Evolutionary conservation across 2,113 vertebrate genomes (phyloP).

Genomic region (Neotragus moschatus): DNA sequence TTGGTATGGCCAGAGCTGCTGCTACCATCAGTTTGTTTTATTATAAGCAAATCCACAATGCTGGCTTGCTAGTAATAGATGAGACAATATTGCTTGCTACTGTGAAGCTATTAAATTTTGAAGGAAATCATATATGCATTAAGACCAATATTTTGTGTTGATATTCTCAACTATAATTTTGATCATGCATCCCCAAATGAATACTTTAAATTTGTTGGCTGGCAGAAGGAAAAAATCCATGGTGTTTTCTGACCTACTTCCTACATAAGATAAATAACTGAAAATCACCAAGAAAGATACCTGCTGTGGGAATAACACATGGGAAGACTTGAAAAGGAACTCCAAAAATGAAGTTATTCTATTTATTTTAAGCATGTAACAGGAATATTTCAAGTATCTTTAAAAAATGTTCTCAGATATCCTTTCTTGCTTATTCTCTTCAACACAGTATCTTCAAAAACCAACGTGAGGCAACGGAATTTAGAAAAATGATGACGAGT

Average conservation of each 20-base stretch:
- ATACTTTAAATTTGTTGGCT: constrained; percentile 47
- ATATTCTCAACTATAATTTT: constrained; percentile 37
- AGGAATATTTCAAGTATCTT: not conserved
- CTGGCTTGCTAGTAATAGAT: not conserved
- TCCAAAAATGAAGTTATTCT: not conserved
- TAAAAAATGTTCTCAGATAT: not conserved
- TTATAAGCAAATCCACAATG: not conserved
- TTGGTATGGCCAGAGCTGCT: not conserved
- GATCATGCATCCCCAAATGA: constrained; percentile 30
- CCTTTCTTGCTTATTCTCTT: not conserved
- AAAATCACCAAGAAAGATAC: constrained; percentile 1
- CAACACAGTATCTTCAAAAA: not conserved
- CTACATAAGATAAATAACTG: constrained; percentile 48
- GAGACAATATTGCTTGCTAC: not conserved
- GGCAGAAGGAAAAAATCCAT: constrained; percentile 39
- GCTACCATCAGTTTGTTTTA: not conserved
- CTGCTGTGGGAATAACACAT: constrained; percentile 39
- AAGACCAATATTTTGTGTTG: not conserved
- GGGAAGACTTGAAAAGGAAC: not conserved
- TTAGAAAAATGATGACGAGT: not conserved
- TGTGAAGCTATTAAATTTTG: constrained; percentile 11
- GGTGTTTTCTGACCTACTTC: constrained; percentile 70
- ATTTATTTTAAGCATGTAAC: constrained; percentile 5
- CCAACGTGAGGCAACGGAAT: not conserved
- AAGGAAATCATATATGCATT: constrained; percentile 30